Conservation (phyloP, 1,140 invertebrate genomes). For the Chionoecetes opilio region DNA sequence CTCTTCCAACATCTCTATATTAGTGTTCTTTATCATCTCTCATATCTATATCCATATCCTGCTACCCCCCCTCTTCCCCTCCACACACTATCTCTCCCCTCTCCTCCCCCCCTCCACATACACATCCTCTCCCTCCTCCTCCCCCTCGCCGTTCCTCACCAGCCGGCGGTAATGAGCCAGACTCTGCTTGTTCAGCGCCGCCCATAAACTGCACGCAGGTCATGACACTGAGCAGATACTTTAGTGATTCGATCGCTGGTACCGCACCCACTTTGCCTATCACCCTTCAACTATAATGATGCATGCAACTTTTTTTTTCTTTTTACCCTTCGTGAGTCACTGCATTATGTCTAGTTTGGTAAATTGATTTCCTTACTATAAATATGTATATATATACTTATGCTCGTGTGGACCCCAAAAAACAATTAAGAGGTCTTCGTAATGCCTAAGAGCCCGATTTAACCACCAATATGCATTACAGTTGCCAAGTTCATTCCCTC, state of each 20-base stretch:
- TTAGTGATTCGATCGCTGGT: conserved; percentile 45
- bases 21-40: neutral
- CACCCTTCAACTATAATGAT: conserved; percentile 39
- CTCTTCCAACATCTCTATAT: neutral
- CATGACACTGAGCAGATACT: conserved; percentile 47
- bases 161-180: conserved; percentile 43
- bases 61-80: neutral
- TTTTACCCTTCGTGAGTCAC: neutral
- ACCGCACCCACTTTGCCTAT: conserved; percentile 59
- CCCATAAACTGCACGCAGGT: conserved; percentile 46
- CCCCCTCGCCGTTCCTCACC: neutral
- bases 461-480: no score
- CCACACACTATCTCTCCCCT: neutral
- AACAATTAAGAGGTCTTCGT: no score
- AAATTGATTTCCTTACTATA: neutral
- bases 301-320: neutral
- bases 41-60: neutral
- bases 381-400: conserved; percentile 57
- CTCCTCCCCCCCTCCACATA: neutral
- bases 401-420: no score
- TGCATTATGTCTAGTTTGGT: neutral
- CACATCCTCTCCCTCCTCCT: neutral
- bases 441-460: no score
- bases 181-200: conserved; percentile 31
- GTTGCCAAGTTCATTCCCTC: no score